Base-by-base conservation (phyloP, 2,797 vertebrate species). In the Sylvilagus floridanus region DNA sequence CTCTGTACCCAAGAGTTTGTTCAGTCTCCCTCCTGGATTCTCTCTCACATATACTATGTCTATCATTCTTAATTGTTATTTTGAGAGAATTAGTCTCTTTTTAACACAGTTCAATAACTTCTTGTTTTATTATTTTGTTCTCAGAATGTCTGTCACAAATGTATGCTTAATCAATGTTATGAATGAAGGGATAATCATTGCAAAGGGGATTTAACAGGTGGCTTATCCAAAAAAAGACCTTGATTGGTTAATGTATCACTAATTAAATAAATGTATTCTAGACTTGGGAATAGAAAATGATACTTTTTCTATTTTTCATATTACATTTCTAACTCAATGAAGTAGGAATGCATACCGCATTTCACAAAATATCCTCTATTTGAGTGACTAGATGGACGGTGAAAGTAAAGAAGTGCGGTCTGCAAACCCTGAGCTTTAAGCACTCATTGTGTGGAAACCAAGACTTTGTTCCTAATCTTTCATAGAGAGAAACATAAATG, bases 91-190 rank as follows among this genome's bases (percentile, higher is more conserved):
- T 75, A 79, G 85, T 9, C 11, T 75, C 11, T 35, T 42, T 79
- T 93, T 60, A 68, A 42, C 42, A 42, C 42, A 42, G 12, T 28
- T 84, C 2, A 72, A 32, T 30, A 17, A 35, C 42, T 75, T 52
- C 81, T 63, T 52, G 54, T 47, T 84, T 81, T 76, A 69, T 87
- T 75, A 91, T 84, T 90, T 90, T 35, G 68, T 65, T 90, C 54
- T 88, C 28, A 82, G 16, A 84, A 65, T 77, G 32, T 78, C 57
- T 77, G 32, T 78, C 57, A 84, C 62, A 84, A 71, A 62, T 54
- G 12, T 52, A 32, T 68, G 60, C 14, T 90, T 86, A 63, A 68
- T 76, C 50, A 88, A 1, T 91, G 24, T 57, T 81, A 2, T 42
- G 42, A 65, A 68, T 57, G n/a, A 93, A 75, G 35, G 7, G 24